Percentiles rank a stretch among this genome's conserved stretches.
Conservation (phyloP, 2,797 vertebrate species). For the Hylomyscus alleni region DNA sequence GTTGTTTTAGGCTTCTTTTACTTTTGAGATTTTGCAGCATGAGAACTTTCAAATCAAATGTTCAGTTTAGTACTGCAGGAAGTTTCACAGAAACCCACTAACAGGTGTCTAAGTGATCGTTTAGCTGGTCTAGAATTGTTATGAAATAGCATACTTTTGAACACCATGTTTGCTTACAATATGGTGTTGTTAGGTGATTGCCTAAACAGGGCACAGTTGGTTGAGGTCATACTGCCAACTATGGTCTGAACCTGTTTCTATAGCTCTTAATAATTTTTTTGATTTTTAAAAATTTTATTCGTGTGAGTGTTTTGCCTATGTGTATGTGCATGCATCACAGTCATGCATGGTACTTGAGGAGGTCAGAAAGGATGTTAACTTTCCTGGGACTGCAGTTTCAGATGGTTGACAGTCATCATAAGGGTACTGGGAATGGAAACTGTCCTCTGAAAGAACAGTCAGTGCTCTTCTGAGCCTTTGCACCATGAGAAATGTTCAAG, state of each 20-base stretch:
- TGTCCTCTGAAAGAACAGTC: neutral
- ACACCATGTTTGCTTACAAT: neutral
- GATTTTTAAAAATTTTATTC: neutral
- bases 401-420: neutral
- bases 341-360: neutral
- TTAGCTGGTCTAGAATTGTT: conserved; percentile 41
- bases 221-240: neutral
- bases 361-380: neutral
- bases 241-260: neutral
- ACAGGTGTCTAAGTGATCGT: neutral
- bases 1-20: neutral
- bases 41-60: conserved; percentile 8
- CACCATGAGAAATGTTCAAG: conserved; percentile 41
- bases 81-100: neutral
- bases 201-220: neutral
- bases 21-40: neutral
- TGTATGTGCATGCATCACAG: neutral
- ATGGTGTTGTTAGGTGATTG: neutral
- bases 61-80: neutral
- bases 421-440: neutral
- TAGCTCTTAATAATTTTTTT: neutral
- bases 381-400: neutral
- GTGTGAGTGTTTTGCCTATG: neutral
- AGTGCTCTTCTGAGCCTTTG: neutral
- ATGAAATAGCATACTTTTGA: neutral